Base-by-base conservation (phyloP, 2,797 vertebrate species). In the Bovichtus diacanthus region DNA sequence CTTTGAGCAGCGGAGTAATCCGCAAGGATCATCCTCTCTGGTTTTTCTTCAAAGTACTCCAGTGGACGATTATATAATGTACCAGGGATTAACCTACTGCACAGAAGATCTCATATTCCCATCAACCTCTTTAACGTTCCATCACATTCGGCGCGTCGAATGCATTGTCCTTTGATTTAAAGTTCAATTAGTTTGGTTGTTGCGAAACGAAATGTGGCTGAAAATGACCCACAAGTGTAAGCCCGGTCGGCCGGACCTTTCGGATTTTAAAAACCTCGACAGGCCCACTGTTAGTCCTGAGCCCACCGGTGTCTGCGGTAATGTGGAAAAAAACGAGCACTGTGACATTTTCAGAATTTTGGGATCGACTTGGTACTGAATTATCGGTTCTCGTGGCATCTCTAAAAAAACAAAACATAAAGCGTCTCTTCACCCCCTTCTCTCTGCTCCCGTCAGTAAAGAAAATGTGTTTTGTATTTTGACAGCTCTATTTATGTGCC, bases 1-100 rank as follows among this genome's bases (percentile, higher is more conserved):
- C 27, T 72, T 1, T 63, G 66, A 68, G 60, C 4, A 53, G 15
- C n/a, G 2, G 50, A 29, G 47, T 87, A 85, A 87, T 87, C 86
- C 69, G 49, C 3, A 0, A 54, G 61, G 80, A 83, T 83, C 78
- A 79, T 85, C 77, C 64, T 70, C 71, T 54, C 27, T 0, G 53
- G 12, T 68, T 36, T 59, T 44, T 77, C 76, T 77, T 82, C 80
- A 50, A 61, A 69, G 79, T 51, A 67, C 80, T 73, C 41, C 56
- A 60, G 64, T 47, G 69, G 68, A 64, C 0, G 12, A 10, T 83
- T 85, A 76, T 66, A 34, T 74, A 78, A 82, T 11, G 55, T 43
- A 41, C 8, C 4, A 0, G 19, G 43, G 82, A 80, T 82, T 80
- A 82, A 56, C 70, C 74, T n/a, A 47, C 70, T 44, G 67, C 62